Evolutionary conservation across 2,888 invertebrate genomes (phyloP).

Genomic region (Pedicia rivosa): DNA sequence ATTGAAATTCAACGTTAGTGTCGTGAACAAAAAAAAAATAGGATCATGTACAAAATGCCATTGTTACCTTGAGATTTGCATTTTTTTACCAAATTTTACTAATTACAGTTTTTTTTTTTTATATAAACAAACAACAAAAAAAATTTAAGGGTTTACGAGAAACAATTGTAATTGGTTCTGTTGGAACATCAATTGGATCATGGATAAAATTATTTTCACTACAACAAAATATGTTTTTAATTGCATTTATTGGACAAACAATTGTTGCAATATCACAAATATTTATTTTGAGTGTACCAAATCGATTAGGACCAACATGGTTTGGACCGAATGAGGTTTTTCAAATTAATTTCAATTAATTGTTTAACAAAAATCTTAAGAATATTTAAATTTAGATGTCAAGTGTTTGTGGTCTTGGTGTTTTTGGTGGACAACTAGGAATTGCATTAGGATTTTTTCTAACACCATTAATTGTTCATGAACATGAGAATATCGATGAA

Average conservation of each 20-base stretch:
- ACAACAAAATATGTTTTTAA: slow-evolving; percentile 38
- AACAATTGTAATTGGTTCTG: slow-evolving; percentile 34
- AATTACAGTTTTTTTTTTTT: too few relatives aligned
- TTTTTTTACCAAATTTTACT: too few relatives aligned
- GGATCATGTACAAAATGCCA: too few relatives aligned
- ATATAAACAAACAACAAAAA: too few relatives aligned
- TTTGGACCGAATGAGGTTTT: slow-evolving; percentile 44
- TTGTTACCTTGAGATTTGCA: background rate
- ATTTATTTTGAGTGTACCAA: slow-evolving; percentile 49
- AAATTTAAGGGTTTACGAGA: slow-evolving; percentile 33
- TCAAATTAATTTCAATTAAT: background rate
- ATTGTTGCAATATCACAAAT: slow-evolving; percentile 40
- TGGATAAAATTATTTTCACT: slow-evolving; percentile 44
- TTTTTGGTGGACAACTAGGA: slow-evolving; percentile 59
- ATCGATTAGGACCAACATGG: slow-evolving; percentile 52
- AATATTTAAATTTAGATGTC: slow-evolving; percentile 22
- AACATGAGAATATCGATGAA: slow-evolving; percentile 29
- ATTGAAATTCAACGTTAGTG: too few relatives aligned
- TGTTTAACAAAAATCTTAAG: background rate
- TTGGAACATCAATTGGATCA: slow-evolving; percentile 41
- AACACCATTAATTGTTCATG: slow-evolving; percentile 39
- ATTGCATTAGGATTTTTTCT: slow-evolving; percentile 52
- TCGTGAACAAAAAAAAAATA: too few relatives aligned
- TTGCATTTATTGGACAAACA: slow-evolving; percentile 43
- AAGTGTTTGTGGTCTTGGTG: slow-evolving; percentile 53